These are phyloP conservation scores for Heliothis subflexa DNA, from an alignment of 1,140 invertebrate species.

Conservation along the genomic window DNA sequence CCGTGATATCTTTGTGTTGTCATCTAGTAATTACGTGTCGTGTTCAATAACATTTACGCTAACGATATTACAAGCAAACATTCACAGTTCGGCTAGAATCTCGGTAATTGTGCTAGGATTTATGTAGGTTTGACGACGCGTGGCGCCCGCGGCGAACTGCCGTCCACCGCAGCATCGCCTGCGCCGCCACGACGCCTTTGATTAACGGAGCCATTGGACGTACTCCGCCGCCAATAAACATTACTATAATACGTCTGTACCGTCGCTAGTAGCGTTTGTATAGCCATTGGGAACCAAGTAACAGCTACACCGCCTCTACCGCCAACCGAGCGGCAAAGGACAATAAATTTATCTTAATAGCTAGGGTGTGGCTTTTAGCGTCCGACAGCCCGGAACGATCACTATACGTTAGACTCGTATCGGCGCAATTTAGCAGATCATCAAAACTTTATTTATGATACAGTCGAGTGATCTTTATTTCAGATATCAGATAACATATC, in stretches of 20 bases:
- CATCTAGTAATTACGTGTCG: not conserved
- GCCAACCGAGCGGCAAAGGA: constrained; percentile 26
- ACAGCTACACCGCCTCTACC: constrained; percentile 34
- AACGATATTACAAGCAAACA: not conserved
- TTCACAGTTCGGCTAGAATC: not conserved
- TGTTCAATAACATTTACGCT: constrained; percentile 2
- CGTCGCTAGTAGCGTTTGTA: constrained; percentile 32
- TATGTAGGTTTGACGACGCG: constrained; percentile 49
- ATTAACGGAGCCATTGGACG: constrained; percentile 52
- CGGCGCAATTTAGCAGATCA: constrained; percentile 12
- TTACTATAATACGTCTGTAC: constrained; percentile 36
- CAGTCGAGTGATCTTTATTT: not conserved
- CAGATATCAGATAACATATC: not conserved
- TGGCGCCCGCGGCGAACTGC: constrained; percentile 44
- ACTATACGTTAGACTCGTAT: not conserved
- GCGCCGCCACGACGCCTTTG: constrained; percentile 43
- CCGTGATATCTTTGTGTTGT: not conserved
- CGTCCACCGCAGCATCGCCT: constrained; percentile 21
- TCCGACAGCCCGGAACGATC: constrained; percentile 22
- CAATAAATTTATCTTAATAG: constrained; percentile 42
- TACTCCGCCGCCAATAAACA: constrained; percentile 48
- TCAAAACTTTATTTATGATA: constrained; percentile 25
- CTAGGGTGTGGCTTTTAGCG: constrained; percentile 33
- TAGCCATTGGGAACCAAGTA: constrained; percentile 29
- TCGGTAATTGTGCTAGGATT: constrained; percentile 48